Percentiles rank a stretch among this genome's conserved stretches.
Conservation (phyloP, 2,888 invertebrate genomes). For the Hecatera dysodea region DNA sequence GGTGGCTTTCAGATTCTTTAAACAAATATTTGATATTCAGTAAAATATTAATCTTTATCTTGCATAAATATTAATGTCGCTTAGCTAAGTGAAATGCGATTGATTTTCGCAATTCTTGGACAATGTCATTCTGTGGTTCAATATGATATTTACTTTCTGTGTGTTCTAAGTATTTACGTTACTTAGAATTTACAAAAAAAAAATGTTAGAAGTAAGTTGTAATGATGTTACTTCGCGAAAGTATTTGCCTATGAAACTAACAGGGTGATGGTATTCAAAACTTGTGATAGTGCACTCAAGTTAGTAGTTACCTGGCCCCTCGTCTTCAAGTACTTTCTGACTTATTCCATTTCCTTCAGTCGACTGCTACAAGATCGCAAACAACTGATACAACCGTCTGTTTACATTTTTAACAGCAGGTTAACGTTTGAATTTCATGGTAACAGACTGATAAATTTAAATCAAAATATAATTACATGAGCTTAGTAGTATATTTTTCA, state of each 20-base stretch:
- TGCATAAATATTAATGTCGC: conserved; percentile 68
- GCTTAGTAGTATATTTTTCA: not conserved
- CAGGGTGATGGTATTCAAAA: conserved; percentile 43
- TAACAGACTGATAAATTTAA: conserved; percentile 3
- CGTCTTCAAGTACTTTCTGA: conserved; percentile 40
- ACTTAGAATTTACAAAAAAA: not conserved
- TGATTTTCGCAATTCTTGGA: conserved; percentile 43
- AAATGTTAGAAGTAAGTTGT: conserved; percentile 22
- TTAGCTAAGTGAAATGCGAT: conserved; percentile 49
- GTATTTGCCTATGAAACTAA: conserved; percentile 41
- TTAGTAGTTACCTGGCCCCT: conserved; percentile 41
- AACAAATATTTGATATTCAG: conserved; percentile 81
- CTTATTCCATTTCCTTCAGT: conserved; percentile 56
- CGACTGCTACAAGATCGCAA: conserved; percentile 41
- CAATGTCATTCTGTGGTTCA: conserved; percentile 22
- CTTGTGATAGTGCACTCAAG: conserved; percentile 55
- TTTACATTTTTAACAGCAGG: conserved; percentile 33
- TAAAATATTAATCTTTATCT: conserved; percentile 77
- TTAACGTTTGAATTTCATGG: not conserved
- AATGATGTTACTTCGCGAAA: conserved; percentile 35
- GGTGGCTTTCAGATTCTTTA: conserved; percentile 76
- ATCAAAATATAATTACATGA: not conserved
- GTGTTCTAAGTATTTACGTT: not conserved
- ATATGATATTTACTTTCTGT: conserved; percentile 4
- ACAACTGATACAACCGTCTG: conserved; percentile 46